A percentile compares a stretch with the other conserved stretches of the same genome.
These are phyloP conservation scores for Premnoplex brunnescens DNA, from an alignment of 2,797 vertebrate genomes.

Conservation along the genomic window DNA sequence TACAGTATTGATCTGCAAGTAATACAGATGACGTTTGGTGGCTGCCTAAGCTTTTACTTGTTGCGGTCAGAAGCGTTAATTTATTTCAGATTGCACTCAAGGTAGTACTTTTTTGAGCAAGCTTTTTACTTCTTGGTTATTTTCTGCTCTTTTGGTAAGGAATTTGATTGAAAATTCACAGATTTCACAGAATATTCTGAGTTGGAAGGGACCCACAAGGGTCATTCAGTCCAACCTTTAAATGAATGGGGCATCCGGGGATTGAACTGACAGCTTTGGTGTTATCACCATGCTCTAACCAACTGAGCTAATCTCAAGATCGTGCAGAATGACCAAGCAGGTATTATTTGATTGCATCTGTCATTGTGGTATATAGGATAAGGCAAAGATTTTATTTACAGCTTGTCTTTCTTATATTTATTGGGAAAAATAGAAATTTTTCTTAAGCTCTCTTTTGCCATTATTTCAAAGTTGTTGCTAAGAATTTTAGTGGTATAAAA, in stretches of 20 bases:
- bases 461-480: background rate
- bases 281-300: background rate
- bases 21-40: background rate
- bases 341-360: background rate
- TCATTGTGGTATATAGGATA: background rate
- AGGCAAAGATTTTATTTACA: background rate
- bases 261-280: background rate
- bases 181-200: background rate
- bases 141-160: background rate
- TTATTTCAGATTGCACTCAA: background rate
- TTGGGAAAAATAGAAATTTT: background rate
- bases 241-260: background rate
- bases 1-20: background rate
- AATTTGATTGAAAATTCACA: background rate
- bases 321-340: background rate
- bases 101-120: background rate
- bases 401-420: background rate
- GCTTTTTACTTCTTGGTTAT: background rate
- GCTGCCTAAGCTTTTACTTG: background rate
- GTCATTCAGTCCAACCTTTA: background rate
- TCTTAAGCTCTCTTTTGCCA: background rate
- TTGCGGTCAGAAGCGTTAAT: background rate
- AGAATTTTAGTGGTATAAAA: background rate
- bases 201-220: background rate
- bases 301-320: background rate